Evolutionary conservation across 2,888 invertebrate species (phyloP).

Genomic region (Agonum fuliginosum): DNA sequence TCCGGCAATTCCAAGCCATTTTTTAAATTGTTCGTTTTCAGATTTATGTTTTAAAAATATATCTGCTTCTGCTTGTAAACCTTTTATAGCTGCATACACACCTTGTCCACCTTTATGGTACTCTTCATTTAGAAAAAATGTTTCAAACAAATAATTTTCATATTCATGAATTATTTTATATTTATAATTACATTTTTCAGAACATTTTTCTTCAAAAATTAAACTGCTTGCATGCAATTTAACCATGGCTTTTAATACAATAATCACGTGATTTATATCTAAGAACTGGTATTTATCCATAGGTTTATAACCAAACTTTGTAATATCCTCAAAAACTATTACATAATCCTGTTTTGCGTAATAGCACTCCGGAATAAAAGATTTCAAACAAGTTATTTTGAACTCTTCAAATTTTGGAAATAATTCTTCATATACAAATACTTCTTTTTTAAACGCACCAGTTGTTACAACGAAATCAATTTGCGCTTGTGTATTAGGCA

Average conservation of each 20-base stretch:
- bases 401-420: slow-evolving; percentile 61
- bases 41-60: slow-evolving; percentile 55
- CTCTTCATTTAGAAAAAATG: slow-evolving; percentile 68
- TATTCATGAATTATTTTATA: slow-evolving; percentile 63
- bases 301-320: slow-evolving; percentile 66
- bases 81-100: slow-evolving; percentile 66
- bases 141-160: slow-evolving; percentile 68
- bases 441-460: slow-evolving; percentile 65
- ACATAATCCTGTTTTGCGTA: slow-evolving; percentile 66
- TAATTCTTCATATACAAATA: slow-evolving; percentile 65
- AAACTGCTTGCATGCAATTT: slow-evolving; percentile 70
- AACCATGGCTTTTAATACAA: slow-evolving; percentile 67
- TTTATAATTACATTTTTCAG: slow-evolving; percentile 55
- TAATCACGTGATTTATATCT: slow-evolving; percentile 66
- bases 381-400: slow-evolving; percentile 61
- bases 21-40: slow-evolving; percentile 59
- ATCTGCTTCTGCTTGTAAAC: slow-evolving; percentile 67
- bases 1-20: slow-evolving; percentile 10
- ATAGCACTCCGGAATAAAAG: slow-evolving; percentile 70
- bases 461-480: slow-evolving; percentile 62
- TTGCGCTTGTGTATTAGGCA: slow-evolving; percentile 62
- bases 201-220: slow-evolving; percentile 67
- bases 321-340: slow-evolving; percentile 72
- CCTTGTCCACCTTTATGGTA: slow-evolving; percentile 66
- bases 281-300: slow-evolving; percentile 65